Conservation (phyloP, 2,797 vertebrate species). For the Falco novaeseelandiae region DNA sequence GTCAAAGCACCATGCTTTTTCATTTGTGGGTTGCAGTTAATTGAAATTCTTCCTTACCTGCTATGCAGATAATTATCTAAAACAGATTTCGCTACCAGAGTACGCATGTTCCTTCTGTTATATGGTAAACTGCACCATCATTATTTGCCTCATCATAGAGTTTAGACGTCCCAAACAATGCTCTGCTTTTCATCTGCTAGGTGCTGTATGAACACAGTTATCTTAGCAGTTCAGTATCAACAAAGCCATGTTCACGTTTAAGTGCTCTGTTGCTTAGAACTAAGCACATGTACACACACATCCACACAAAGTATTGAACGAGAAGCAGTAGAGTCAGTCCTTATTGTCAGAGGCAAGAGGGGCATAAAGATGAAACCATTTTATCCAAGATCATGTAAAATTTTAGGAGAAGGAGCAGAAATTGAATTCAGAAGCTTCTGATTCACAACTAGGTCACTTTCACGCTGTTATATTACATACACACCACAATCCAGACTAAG, state of each 20-base stretch:
- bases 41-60: background rate
- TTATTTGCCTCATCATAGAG: background rate
- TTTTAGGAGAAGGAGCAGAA: background rate
- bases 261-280: background rate
- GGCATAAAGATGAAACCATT: background rate
- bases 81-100: background rate
- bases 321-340: background rate
- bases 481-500: background rate
- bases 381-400: background rate
- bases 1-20: conserved; percentile 17
- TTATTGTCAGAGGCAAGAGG: background rate
- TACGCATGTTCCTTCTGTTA: background rate
- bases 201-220: background rate
- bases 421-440: background rate
- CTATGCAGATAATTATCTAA: background rate
- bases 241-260: background rate
- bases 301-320: background rate
- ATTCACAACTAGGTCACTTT: background rate
- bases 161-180: background rate
- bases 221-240: background rate
- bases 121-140: background rate
- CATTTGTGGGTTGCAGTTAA: conserved; percentile 3
- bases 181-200: background rate
- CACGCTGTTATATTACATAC: background rate
- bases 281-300: background rate